Evolutionary conservation across 2,888 invertebrate species (phyloP).

Genomic region (Leucophenga maculata): DNA sequence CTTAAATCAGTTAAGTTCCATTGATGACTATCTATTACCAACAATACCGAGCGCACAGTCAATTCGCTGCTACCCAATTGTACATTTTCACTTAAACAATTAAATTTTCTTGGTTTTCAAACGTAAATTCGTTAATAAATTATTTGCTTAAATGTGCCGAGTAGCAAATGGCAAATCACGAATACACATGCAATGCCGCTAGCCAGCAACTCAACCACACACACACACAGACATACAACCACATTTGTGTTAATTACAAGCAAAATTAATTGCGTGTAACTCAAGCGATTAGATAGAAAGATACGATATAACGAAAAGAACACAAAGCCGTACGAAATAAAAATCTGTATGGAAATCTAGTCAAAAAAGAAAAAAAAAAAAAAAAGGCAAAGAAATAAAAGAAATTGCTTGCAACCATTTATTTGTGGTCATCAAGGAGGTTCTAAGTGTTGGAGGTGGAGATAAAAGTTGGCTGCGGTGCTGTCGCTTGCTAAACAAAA

Average conservation of each 20-base stretch:
- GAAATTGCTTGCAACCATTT: constrained; percentile 50
- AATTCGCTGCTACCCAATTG: no score
- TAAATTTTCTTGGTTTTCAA: no score
- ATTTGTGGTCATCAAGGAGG: not conserved
- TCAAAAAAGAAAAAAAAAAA: constrained; percentile 29
- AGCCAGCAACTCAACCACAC: no score
- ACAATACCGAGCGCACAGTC: no score
- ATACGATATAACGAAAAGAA: not conserved
- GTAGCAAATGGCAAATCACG: constrained; percentile 12
- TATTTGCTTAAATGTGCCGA: constrained; percentile 13
- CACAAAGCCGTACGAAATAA: not conserved
- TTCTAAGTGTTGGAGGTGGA: not conserved
- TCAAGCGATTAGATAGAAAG: constrained; percentile 51
- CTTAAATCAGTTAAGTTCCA: no score
- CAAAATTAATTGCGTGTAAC: constrained; percentile 62
- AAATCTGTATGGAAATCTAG: constrained; percentile 26
- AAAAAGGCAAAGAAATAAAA: constrained; percentile 46
- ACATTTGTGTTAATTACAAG: constrained; percentile 57
- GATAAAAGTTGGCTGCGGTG: not conserved
- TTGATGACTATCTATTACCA: no score
- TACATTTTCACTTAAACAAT: no score
- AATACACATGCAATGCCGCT: not conserved
- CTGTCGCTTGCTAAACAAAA: constrained; percentile 48
- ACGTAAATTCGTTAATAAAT: constrained; percentile 16
- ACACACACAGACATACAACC: not conserved